phyloP scores from a whole-genome alignment of 1,140 invertebrate genomes.

The Meteorus sp. region DNA sequence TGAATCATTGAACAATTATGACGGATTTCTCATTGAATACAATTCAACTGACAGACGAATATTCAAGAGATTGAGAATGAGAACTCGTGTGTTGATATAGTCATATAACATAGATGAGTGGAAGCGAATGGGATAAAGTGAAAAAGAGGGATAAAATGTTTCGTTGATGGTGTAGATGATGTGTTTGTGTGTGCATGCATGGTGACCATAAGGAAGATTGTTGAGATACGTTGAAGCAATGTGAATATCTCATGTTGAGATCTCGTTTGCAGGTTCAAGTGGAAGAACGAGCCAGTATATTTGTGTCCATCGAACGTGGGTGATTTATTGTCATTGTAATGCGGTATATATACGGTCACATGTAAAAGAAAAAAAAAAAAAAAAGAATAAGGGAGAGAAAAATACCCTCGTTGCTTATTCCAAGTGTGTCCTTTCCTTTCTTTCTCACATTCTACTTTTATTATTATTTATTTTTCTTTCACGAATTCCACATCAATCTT shows the following conservation, averaged over 20 bases:
- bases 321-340: conserved; percentile 55
- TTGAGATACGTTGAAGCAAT: conserved; percentile 46
- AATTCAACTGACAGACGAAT: conserved; percentile 3
- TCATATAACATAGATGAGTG: too few species aligned
- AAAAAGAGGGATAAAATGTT: too few species aligned
- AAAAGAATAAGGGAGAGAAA: conserved; percentile 1
- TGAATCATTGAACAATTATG: conserved; percentile 19
- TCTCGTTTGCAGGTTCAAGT: conserved; percentile 36
- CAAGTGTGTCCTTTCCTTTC: conserved; percentile 5
- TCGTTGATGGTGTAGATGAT: too few species aligned
- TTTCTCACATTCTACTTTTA: neutral
- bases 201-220: conserved; percentile 36
- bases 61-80: neutral
- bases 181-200: too few species aligned
- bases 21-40: too few species aligned
- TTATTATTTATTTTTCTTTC: neutral
- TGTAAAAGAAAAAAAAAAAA: too few species aligned
- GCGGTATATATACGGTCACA: conserved; percentile 31
- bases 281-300: too few species aligned
- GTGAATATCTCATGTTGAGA: conserved; percentile 45
- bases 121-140: too few species aligned
- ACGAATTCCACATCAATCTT: conserved; percentile 1
- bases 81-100: conserved; percentile 11
- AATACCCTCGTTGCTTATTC: conserved; percentile 25
- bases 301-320: conserved; percentile 41